A percentile compares a stretch with the other conserved stretches of the same genome.
These are phyloP conservation scores for Epinephelus lanceolatus DNA, from an alignment of 2,113 vertebrate genomes.

Conservation along the genomic window DNA sequence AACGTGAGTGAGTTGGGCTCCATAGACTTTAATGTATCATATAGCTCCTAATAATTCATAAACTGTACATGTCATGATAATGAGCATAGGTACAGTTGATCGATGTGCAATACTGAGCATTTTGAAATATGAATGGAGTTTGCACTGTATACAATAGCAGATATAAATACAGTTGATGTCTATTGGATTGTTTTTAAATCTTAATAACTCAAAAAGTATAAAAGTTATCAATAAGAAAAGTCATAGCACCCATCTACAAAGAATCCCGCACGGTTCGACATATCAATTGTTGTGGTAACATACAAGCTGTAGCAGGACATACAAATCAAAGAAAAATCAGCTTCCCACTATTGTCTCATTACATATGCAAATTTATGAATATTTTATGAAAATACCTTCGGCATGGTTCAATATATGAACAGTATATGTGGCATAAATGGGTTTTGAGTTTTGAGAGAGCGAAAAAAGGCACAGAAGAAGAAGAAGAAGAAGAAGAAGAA, in stretches of 20 bases:
- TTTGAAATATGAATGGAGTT: slow-evolving; percentile 52
- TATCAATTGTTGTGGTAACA: slow-evolving; percentile 32
- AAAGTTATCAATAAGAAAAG: slow-evolving; percentile 77
- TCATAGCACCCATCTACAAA: slow-evolving; percentile 72
- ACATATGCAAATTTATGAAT: slow-evolving; percentile 65
- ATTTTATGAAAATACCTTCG: slow-evolving; percentile 72
- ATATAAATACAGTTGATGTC: slow-evolving; percentile 69
- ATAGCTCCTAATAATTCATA: slow-evolving; percentile 46
- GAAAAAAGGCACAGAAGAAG: slow-evolving; percentile 67
- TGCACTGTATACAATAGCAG: slow-evolving; percentile 57
- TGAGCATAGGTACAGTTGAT: slow-evolving; percentile 40
- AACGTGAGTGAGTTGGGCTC: slow-evolving; percentile 36
- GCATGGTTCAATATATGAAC: slow-evolving; percentile 59
- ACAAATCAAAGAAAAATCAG: slow-evolving; percentile 39
- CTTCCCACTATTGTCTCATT: slow-evolving; percentile 47
- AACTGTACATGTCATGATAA: slow-evolving; percentile 50
- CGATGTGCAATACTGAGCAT: slow-evolving; percentile 53
- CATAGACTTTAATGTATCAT: slow-evolving; percentile 69
- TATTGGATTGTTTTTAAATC: slow-evolving; percentile 63
- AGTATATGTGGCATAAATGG: slow-evolving; percentile 60
- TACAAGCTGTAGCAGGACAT: slow-evolving; percentile 48
- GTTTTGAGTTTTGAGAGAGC: slow-evolving; percentile 30
- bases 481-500: slow-evolving; percentile 25
- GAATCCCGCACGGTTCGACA: slow-evolving; percentile 35
- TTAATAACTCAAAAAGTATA: slow-evolving; percentile 75